These are phyloP conservation scores for Haliaeetus leucogaster DNA, from an alignment of 2,113 vertebrate genomes.

Conservation along the genomic window DNA sequence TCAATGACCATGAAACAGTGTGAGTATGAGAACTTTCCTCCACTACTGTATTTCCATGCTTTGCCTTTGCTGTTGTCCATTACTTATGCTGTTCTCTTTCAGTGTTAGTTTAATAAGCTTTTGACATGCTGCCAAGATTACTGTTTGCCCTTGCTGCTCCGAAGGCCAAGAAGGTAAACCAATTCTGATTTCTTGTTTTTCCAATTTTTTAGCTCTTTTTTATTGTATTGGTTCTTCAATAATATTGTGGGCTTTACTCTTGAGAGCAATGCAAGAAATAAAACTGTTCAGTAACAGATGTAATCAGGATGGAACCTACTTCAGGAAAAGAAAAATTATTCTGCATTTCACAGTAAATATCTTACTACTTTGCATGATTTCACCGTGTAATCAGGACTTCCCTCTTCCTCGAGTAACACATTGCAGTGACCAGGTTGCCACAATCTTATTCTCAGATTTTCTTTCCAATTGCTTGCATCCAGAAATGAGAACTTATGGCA, in stretches of 20 bases:
- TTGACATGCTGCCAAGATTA: neutral
- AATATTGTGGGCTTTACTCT: neutral
- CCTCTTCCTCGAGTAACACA: neutral
- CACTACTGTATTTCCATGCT: neutral
- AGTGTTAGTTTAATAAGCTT: neutral
- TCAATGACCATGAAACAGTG: neutral
- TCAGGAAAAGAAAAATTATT: neutral
- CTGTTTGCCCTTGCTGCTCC: neutral
- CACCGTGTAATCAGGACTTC: neutral
- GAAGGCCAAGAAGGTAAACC: neutral
- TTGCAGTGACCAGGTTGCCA: neutral
- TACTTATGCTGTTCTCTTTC: neutral
- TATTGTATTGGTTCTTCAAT: neutral
- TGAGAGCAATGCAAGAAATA: neutral
- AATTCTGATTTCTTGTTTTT: neutral
- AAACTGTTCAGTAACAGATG: neutral
- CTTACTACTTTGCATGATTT: neutral
- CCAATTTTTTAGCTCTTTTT: neutral
- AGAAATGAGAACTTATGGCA: neutral
- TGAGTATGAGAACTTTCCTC: neutral
- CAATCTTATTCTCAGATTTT: neutral
- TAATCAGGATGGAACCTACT: neutral
- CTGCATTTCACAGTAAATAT: neutral
- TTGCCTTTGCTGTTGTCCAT: neutral
- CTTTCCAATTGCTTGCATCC: neutral